Percentiles rank a stretch among this genome's conserved stretches.
phyloP scores from a whole-genome alignment of 2,888 invertebrate species.

The Drosophila nr. perissopoda region DNA sequence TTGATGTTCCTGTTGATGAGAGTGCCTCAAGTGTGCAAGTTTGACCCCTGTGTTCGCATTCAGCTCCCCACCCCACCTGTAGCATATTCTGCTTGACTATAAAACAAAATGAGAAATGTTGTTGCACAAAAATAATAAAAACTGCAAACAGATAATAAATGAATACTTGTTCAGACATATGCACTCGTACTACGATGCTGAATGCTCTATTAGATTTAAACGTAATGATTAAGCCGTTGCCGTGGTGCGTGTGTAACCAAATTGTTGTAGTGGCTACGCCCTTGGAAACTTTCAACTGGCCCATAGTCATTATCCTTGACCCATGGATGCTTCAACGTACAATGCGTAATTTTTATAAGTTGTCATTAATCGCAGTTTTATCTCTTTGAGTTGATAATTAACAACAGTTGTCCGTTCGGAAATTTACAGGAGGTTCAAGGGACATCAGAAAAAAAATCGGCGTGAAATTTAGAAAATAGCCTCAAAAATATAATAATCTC shows the following conservation, averaged over 20 bases:
- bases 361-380: slow-evolving; percentile 39
- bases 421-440: slow-evolving; percentile 40
- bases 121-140: slow-evolving; percentile 57
- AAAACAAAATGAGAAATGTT: slow-evolving; percentile 80
- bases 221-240: slow-evolving; percentile 71
- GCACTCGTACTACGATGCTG: slow-evolving; percentile 28
- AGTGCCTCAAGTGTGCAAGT: slow-evolving; percentile 36
- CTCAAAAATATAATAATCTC: background rate
- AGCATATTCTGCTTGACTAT: slow-evolving; percentile 49
- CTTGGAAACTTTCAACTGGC: slow-evolving; percentile 59
- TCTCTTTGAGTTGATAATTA: slow-evolving; percentile 16
- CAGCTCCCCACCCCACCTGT: background rate
- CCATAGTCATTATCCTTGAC: slow-evolving; percentile 71
- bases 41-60: slow-evolving; percentile 56
- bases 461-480: background rate
- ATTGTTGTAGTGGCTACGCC: slow-evolving; percentile 27
- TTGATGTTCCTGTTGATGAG: slow-evolving; percentile 40
- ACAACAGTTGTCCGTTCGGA: slow-evolving; percentile 35
- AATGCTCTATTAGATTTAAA: slow-evolving; percentile 71
- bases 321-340: slow-evolving; percentile 42
- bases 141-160: slow-evolving; percentile 12
- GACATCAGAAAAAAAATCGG: background rate
- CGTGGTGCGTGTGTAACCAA: slow-evolving; percentile 52
- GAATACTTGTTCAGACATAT: slow-evolving; percentile 39
- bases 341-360: slow-evolving; percentile 61